phyloP scores from a whole-genome alignment of 2,113 vertebrate genomes.

The Microtus montanus region DNA sequence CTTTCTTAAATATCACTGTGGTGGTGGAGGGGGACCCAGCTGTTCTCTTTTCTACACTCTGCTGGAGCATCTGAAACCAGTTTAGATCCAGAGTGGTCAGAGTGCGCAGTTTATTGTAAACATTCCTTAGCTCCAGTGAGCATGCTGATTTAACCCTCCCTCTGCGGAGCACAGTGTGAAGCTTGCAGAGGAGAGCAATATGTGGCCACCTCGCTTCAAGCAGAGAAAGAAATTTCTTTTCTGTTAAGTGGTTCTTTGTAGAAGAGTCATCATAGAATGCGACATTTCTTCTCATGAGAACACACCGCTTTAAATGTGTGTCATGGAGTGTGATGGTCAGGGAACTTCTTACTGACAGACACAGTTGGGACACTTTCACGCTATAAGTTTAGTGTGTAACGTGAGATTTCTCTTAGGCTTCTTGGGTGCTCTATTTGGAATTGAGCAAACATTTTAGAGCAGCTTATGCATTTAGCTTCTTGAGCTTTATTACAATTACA shows the following conservation, averaged over 20 bases:
- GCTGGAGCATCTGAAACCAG: conserved; percentile 87
- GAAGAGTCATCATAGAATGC: neutral
- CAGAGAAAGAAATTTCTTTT: conserved; percentile 75
- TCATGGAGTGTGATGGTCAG: neutral
- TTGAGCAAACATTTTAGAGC: conserved; percentile 17
- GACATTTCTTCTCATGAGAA: neutral
- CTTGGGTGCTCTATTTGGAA: conserved; percentile 24
- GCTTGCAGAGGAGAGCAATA: conserved; percentile 71
- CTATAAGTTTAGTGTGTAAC: neutral
- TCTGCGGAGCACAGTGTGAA: conserved; percentile 75
- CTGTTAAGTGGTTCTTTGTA: conserved; percentile 76
- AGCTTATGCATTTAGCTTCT: conserved; percentile 30
- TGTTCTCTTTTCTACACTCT: conserved; percentile 80
- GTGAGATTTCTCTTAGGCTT: conserved; percentile 2
- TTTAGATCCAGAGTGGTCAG: conserved; percentile 80
- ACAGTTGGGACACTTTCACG: neutral
- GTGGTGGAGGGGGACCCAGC: conserved; percentile 66
- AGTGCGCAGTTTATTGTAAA: conserved; percentile 84
- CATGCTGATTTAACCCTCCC: conserved; percentile 76
- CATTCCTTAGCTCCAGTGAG: conserved; percentile 81
- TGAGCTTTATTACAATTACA: conserved; percentile 44
- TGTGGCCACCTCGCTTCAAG: conserved; percentile 79
- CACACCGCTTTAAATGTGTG: neutral
- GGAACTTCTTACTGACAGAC: neutral
- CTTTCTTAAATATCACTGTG: conserved; percentile 59